Evolutionary conservation across 2,888 invertebrate species (phyloP), one percentile per base, ranked within the genome.

Genomic region (Pachliopta kotzebuea): DNA sequence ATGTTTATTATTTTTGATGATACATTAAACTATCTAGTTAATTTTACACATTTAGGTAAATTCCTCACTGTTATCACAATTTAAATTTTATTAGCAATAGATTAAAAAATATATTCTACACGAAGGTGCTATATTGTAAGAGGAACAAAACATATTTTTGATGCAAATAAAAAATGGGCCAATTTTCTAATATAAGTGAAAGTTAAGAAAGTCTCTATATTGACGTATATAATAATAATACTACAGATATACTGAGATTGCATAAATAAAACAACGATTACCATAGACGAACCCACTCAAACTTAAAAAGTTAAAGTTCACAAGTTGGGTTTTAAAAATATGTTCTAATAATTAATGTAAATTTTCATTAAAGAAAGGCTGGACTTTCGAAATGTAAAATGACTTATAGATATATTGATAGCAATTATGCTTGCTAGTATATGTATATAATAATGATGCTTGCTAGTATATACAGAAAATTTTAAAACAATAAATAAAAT

Each of bases 311-410:
- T 7, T 45, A 60, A 65, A 65, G 60, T 65, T 60, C 60, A 53
- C 52, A 53, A 57, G 56, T 60, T 64, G 56, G 65, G 45, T 60
- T 60, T 17, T 56, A 57, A 18, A n/a, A 24, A 52, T 60, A 56
- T 8, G 26, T 60, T 60, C n/a, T 56, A 57, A 18, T 20, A 24
- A 49, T 60, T 45, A 29, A 29, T 57, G 57, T 60, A 26, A 23
- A 52, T 60, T 65, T 60, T 65, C 65, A 57, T 64, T 56, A 52
- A 14, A 52, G 56, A 65, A 64, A 55, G 45, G 17, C 11, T n/a
- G 0, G n/a, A 52, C 56, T 65, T 60, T 60, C 42, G 37, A 60
- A 65, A 60, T 65, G 60, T 21, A 65, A 65, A 60, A 64, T 56
- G 52, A 26, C 60, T 37, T 37, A 56, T 54, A 18, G 56, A 55